Percentiles rank a stretch among this genome's conserved stretches.
Evolutionary conservation across 2,113 vertebrate species (phyloP).

Genomic region (Puntigrus tetrazona): DNA sequence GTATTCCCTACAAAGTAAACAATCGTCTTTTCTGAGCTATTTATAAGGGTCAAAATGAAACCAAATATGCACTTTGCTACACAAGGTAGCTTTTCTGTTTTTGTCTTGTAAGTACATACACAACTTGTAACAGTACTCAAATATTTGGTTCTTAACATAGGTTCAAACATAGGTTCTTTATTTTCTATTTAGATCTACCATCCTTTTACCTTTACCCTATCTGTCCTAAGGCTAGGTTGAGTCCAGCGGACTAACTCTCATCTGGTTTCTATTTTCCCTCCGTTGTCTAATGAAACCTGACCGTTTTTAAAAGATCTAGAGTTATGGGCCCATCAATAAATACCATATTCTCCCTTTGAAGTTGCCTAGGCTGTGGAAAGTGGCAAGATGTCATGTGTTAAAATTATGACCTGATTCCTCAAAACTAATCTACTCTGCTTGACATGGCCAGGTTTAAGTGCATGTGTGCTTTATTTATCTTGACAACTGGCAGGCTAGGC

Average conservation of each 20-base stretch:
- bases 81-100: neutral
- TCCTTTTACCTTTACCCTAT: conserved; percentile 7
- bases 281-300: conserved; percentile 77
- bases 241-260: conserved; percentile 64
- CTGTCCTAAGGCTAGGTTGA: conserved; percentile 55
- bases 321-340: conserved; percentile 78
- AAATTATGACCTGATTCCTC: conserved; percentile 76
- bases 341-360: conserved; percentile 79
- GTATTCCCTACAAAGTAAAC: conserved; percentile 1
- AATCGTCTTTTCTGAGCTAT: conserved; percentile 4
- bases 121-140: neutral
- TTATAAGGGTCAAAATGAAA: conserved; percentile 18
- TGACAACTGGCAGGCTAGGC: conserved; percentile 66
- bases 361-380: conserved; percentile 73
- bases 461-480: conserved; percentile 71
- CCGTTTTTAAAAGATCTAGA: conserved; percentile 74
- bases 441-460: conserved; percentile 64
- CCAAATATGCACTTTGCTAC: neutral
- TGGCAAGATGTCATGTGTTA: conserved; percentile 76
- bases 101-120: neutral
- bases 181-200: neutral
- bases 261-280: conserved; percentile 78
- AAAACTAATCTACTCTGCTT: conserved; percentile 68
- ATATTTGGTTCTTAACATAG: neutral
- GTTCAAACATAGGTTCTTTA: neutral